These are phyloP conservation scores for Drosophila austrosaltans DNA, from an alignment of 2,888 invertebrate genomes.

Conservation along the genomic window DNA sequence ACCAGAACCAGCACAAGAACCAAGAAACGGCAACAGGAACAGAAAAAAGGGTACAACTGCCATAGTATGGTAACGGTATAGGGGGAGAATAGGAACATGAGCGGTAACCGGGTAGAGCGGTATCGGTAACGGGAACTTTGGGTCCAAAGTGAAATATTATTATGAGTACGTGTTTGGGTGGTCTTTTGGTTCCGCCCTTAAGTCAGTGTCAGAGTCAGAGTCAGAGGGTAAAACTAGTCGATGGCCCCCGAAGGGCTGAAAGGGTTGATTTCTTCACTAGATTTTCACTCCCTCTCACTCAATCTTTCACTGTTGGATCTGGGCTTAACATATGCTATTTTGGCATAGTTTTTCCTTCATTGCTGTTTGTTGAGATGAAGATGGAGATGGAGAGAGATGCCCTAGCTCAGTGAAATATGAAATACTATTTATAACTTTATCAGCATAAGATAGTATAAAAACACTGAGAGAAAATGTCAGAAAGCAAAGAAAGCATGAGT, in stretches of 20 bases:
- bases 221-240: slow-evolving; percentile 15
- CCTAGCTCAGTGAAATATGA: slow-evolving; percentile 55
- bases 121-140: slow-evolving; percentile 33
- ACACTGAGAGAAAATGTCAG: slow-evolving; percentile 34
- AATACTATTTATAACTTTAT: slow-evolving; percentile 72
- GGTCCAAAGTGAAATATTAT: slow-evolving; percentile 70
- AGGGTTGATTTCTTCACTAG: slow-evolving; percentile 50
- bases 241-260: slow-evolving; percentile 44
- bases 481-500: too few relatives aligned
- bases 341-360: slow-evolving; percentile 56
- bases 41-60: neutral
- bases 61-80: neutral
- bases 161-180: slow-evolving; percentile 65
- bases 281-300: neutral
- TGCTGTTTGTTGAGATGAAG: neutral
- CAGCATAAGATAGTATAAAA: slow-evolving; percentile 44
- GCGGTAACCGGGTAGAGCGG: neutral
- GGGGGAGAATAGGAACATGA: neutral
- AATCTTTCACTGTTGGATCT: slow-evolving; percentile 8
- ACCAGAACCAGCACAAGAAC: slow-evolving; percentile 13
- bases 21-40: slow-evolving; percentile 3
- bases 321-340: slow-evolving; percentile 67
- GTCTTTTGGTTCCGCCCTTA: slow-evolving; percentile 41
- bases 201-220: slow-evolving; percentile 30
- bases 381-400: slow-evolving; percentile 25